Conservation (phyloP, 2,888 invertebrate genomes). For the Agrenia bidenticulata region DNA sequence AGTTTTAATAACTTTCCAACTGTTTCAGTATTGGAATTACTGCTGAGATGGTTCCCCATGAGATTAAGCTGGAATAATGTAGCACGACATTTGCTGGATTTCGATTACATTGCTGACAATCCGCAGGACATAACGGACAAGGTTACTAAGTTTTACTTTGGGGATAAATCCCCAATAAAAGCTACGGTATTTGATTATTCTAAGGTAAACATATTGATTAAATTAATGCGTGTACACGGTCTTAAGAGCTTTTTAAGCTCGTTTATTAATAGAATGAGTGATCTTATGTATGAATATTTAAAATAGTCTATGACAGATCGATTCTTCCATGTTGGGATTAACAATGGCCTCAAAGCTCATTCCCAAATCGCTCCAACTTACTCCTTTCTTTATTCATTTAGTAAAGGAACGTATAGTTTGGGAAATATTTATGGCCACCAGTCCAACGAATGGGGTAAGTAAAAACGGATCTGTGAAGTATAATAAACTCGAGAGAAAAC, state of each 20-base stretch:
- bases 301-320: conserved; percentile 43
- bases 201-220: too few relatives aligned
- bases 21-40: conserved; percentile 30
- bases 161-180: conserved; percentile 22
- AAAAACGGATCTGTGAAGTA: not conserved
- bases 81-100: conserved; percentile 34
- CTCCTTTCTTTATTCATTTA: conserved; percentile 38
- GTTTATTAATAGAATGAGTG: not conserved
- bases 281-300: too few relatives aligned
- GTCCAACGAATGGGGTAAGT: conserved; percentile 32
- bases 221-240: not conserved
- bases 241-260: not conserved
- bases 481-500: too few relatives aligned
- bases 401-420: conserved; percentile 41
- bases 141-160: conserved; percentile 42
- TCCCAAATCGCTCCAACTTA: conserved; percentile 36
- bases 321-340: conserved; percentile 38
- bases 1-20: too few relatives aligned
- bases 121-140: conserved; percentile 23
- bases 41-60: conserved; percentile 24
- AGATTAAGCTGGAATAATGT: conserved; percentile 35
- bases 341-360: conserved; percentile 43
- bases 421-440: conserved; percentile 28
- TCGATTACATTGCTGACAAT: conserved; percentile 25
- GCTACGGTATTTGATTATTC: conserved; percentile 19